phyloP scores from a whole-genome alignment of 1,140 invertebrate species.

The Diabrotica virgifera region DNA sequence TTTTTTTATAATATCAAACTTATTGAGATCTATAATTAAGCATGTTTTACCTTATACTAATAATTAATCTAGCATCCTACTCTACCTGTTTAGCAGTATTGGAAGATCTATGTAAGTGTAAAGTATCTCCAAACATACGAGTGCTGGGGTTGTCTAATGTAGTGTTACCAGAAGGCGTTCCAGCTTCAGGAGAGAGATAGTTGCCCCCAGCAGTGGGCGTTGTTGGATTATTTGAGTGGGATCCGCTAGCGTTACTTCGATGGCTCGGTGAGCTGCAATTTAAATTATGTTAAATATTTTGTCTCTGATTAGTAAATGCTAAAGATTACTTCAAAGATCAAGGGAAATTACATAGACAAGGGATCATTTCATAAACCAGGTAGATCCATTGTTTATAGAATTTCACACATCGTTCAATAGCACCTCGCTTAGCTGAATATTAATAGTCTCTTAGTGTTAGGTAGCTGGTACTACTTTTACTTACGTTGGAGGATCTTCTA shows the following conservation, averaged over 20 bases:
- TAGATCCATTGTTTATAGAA: too few relatives aligned
- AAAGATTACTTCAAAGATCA: too few relatives aligned
- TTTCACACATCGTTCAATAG: too few relatives aligned
- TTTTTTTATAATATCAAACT: too few relatives aligned
- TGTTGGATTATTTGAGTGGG: slow-evolving; percentile 22
- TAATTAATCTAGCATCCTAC: slow-evolving; percentile 19
- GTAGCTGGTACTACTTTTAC: slow-evolving; percentile 30
- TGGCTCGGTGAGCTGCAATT: slow-evolving; percentile 42
- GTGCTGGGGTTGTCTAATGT: slow-evolving; percentile 52
- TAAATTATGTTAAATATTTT: too few relatives aligned
- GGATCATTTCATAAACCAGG: too few relatives aligned
- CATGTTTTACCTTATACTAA: too few relatives aligned
- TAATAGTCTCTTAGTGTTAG: too few relatives aligned
- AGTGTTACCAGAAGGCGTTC: slow-evolving; percentile 52
- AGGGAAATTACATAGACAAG: too few relatives aligned
- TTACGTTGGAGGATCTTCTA: slow-evolving; percentile 60
- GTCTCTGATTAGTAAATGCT: not conserved
- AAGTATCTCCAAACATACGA: slow-evolving; percentile 60
- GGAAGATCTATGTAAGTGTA: slow-evolving; percentile 49
- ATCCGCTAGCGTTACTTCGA: slow-evolving; percentile 31
- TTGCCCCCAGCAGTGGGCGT: slow-evolving; percentile 34
- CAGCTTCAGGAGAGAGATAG: slow-evolving; percentile 30
- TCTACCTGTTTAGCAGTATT: slow-evolving; percentile 53
- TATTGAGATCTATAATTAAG: too few relatives aligned
- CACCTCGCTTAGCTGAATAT: too few relatives aligned